Evolutionary conservation across 1,140 invertebrate species (phyloP), one percentile per base, ranked within the genome.

Genomic region (Zaprionus kolodkinae): DNA sequence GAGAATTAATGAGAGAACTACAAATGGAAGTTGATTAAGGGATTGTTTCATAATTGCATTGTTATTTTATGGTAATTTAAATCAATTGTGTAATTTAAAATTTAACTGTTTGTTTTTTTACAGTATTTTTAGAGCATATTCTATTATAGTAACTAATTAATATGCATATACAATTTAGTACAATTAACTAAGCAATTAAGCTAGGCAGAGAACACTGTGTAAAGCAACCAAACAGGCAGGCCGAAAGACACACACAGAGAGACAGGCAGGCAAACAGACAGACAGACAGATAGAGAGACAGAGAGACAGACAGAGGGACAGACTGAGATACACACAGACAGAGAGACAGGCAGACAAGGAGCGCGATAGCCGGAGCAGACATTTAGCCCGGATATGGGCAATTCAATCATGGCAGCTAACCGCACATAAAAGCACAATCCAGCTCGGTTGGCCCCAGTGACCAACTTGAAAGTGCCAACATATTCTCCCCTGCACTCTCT

Each of bases 401-500:
- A 76, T 76, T 61, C 73, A 64, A 75, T 75, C 72, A 75, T 45
- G 67, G 35, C 66, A 48, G 68, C 56, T 30, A 61, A 72, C 55
- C 66, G 27, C 57, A 73, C 45, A 67, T 60, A 73, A 61, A 68
- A 56, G 60, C 63, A 50, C 43, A 59, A 52, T 12, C 45, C 25
- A 13, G 27, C 54, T 70, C 21, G 57, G 67, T 36, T 12, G 36
- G 7, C 35, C 35, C 43, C 13, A 36, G 25, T 61, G 66, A 43
- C 33, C 72, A 56, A 54, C 25, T 59, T 36, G 50, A 36, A 54
- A 38, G 38, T 35, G 63, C 33, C 33, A 69, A 70, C 72, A 60
- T 35, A 63, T 40, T 59, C 66, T 40, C n/a, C n/a, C n/a, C n/a
- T n/a, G n/a, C n/a, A n/a, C n/a, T n/a, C 50, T 45, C 13, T 3